phyloP scores from a whole-genome alignment of 1,140 invertebrate genomes.

The Plodia interpunctella region DNA sequence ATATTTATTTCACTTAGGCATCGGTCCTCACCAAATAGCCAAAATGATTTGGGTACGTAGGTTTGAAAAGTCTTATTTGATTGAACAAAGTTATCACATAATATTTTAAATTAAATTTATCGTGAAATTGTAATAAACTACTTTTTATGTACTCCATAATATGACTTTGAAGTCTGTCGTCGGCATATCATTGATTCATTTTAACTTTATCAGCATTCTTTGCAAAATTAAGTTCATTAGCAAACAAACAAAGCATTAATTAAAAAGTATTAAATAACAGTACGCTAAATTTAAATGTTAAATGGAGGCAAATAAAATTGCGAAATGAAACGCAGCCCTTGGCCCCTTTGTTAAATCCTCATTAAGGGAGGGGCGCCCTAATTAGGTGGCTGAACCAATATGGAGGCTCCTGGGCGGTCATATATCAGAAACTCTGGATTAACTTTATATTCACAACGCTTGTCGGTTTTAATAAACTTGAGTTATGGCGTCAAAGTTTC shows the following conservation, averaged over 20 bases:
- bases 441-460: slow-evolving; percentile 44
- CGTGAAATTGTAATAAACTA: no score
- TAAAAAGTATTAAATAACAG: not conserved
- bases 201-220: not conserved
- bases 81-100: no score
- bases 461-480: slow-evolving; percentile 52
- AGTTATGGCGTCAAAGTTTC: slow-evolving; percentile 26
- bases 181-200: not conserved
- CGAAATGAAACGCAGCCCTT: not conserved
- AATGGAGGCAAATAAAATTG: not conserved
- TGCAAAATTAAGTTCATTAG: not conserved
- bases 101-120: no score
- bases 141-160: no score
- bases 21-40: no score
- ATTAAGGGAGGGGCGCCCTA: slow-evolving; percentile 23
- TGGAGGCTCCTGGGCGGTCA: slow-evolving; percentile 29
- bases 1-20: no score
- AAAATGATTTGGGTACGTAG: no score
- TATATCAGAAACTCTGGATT: slow-evolving; percentile 60
- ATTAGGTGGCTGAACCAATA: slow-evolving; percentile 22
- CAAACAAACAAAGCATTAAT: not conserved
- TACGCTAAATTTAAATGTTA: not conserved
- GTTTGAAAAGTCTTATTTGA: no score
- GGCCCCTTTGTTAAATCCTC: slow-evolving; percentile 7
- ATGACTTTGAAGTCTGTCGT: no score